phyloP scores from a whole-genome alignment of 2,888 invertebrate genomes.

The Nephrotoma appendiculata region DNA sequence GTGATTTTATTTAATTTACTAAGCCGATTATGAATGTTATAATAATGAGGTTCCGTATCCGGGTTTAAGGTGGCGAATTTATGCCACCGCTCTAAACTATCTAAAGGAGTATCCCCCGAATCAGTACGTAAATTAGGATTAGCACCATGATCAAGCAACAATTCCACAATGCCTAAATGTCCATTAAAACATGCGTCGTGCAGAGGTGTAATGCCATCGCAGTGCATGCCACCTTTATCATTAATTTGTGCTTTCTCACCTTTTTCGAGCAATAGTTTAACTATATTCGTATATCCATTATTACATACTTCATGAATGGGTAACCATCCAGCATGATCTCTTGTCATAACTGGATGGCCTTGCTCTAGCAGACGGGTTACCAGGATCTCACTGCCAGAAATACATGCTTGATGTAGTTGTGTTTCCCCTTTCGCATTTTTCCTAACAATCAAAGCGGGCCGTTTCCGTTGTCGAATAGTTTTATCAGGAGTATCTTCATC shows the following conservation, averaged over 20 bases:
- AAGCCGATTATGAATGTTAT: slow-evolving; percentile 34
- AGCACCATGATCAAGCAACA: slow-evolving; percentile 66
- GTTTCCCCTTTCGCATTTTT: slow-evolving; percentile 84
- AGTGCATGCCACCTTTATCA: slow-evolving; percentile 69
- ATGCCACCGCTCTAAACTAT: slow-evolving; percentile 57
- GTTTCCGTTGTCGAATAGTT: slow-evolving; percentile 30
- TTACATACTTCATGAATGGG: slow-evolving; percentile 90
- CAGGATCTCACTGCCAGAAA: slow-evolving; percentile 57
- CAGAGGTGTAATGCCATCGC: slow-evolving; percentile 76
- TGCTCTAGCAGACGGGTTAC: slow-evolving; percentile 52
- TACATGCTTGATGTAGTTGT: slow-evolving; percentile 74
- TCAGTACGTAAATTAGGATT: slow-evolving; percentile 55
- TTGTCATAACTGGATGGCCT: slow-evolving; percentile 70
- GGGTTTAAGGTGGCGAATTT: slow-evolving; percentile 37
- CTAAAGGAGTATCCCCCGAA: slow-evolving; percentile 59
- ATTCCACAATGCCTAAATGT: slow-evolving; percentile 57
- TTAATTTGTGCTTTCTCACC: slow-evolving; percentile 59
- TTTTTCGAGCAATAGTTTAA: slow-evolving; percentile 52
- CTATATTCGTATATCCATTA: slow-evolving; percentile 64
- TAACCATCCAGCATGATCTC: slow-evolving; percentile 84
- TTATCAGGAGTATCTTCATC: slow-evolving; percentile 29
- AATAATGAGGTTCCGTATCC: slow-evolving; percentile 42
- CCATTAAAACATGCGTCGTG: slow-evolving; percentile 85
- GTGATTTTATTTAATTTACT: slow-evolving; percentile 18
- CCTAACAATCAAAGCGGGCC: slow-evolving; percentile 42